Percentiles rank a stretch among this genome's conserved stretches.
phyloP scores from a whole-genome alignment of 2,113 vertebrate genomes.

The Atherinomorus stipes region DNA sequence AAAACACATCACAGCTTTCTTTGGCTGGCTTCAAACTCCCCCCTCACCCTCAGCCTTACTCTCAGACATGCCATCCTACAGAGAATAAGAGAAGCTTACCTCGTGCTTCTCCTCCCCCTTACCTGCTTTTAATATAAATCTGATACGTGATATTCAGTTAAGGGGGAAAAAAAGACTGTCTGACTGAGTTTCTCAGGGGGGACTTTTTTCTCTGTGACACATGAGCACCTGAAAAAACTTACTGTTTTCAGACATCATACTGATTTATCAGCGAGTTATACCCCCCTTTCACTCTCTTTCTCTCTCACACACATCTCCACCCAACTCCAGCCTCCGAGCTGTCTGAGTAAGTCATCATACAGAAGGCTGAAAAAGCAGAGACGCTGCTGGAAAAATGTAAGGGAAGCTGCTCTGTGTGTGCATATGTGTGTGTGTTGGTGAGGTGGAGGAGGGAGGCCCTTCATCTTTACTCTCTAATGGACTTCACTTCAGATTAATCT shows the following conservation, averaged over 20 bases:
- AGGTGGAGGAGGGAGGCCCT: neutral
- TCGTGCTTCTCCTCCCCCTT: neutral
- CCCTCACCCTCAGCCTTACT: neutral
- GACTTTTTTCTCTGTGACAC: constrained; percentile 62
- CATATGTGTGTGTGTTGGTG: constrained; percentile 2
- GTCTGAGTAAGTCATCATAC: constrained; percentile 55
- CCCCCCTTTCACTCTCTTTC: neutral
- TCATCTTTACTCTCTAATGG: constrained; percentile 56
- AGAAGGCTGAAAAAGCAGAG: constrained; percentile 46
- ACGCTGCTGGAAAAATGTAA: constrained; percentile 51
- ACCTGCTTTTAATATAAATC: constrained; percentile 42
- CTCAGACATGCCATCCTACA: neutral
- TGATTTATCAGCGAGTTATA: constrained; percentile 58
- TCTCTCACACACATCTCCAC: neutral
- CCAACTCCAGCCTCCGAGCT: constrained; percentile 53
- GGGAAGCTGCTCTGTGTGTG: constrained; percentile 20
- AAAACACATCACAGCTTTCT: constrained; percentile 63
- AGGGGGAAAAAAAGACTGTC: constrained; percentile 18
- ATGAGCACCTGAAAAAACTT: constrained; percentile 72
- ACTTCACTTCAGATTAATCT: constrained; percentile 70
- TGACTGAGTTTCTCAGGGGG: constrained; percentile 24
- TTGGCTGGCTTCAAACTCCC: constrained; percentile 30
- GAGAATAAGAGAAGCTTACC: neutral
- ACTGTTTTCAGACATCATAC: constrained; percentile 43
- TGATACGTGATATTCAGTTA: constrained; percentile 70